Percentiles rank a stretch among this genome's conserved stretches.
Evolutionary conservation across 1,140 invertebrate species (phyloP).

Genomic region (Pseudomyrmex dendroicus): DNA sequence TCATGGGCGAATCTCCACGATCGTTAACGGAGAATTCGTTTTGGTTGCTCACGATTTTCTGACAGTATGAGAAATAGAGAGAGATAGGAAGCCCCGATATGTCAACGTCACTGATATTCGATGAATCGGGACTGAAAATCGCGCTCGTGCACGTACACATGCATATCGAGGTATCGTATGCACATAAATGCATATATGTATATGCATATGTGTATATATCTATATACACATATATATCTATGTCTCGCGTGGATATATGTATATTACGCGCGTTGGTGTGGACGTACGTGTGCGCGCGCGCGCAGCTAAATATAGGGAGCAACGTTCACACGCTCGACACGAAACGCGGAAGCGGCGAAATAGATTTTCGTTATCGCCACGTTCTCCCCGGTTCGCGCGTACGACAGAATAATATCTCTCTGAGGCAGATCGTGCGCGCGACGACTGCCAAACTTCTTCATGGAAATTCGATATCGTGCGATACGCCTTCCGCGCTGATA

Average conservation of each 20-base stretch:
- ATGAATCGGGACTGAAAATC: slow-evolving; percentile 65
- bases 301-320: slow-evolving; percentile 48
- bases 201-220: slow-evolving; percentile 16
- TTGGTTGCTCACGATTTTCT: slow-evolving; percentile 51
- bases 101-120: slow-evolving; percentile 55
- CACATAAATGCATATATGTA: slow-evolving; percentile 32
- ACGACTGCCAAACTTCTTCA: slow-evolving; percentile 57
- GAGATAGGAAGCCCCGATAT: slow-evolving; percentile 57
- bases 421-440: slow-evolving; percentile 56
- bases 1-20: slow-evolving; percentile 66
- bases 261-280: background rate
- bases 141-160: background rate
- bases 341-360: slow-evolving; percentile 71
- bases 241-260: slow-evolving; percentile 22
- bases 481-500: slow-evolving; percentile 61
- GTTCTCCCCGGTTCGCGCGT: slow-evolving; percentile 47
- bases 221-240: slow-evolving; percentile 25
- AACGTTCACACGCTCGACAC: slow-evolving; percentile 67
- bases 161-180: slow-evolving; percentile 29
- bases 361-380: slow-evolving; percentile 78
- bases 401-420: slow-evolving; percentile 63
- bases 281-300: slow-evolving; percentile 1
- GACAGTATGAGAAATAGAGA: slow-evolving; percentile 62
- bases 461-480: slow-evolving; percentile 65
- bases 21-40: slow-evolving; percentile 71